A percentile compares a stretch with the other conserved stretches of the same genome.
phyloP scores from a whole-genome alignment of 2,888 invertebrate species.

The Notodonta ziczac region DNA sequence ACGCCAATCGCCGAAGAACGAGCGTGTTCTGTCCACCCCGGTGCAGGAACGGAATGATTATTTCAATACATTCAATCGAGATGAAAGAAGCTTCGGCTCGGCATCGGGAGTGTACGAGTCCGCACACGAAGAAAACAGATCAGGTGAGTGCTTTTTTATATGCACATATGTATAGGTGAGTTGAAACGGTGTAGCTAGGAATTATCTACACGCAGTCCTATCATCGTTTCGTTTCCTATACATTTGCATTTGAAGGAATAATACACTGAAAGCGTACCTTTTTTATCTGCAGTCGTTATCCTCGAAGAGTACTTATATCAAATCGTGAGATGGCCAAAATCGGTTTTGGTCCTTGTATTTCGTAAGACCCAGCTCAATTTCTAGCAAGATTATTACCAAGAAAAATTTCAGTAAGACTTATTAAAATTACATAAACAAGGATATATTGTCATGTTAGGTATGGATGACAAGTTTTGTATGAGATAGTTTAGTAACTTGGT shows the following conservation, averaged over 20 bases:
- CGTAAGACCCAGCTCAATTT: no score
- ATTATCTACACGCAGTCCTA: not conserved
- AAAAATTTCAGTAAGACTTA: no score
- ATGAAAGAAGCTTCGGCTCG: slow-evolving; percentile 40
- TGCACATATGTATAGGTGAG: not conserved
- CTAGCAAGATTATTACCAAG: no score
- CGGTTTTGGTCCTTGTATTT: no score
- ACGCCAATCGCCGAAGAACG: slow-evolving; percentile 41
- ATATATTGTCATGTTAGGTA: no score
- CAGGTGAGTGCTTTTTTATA: slow-evolving; percentile 39
- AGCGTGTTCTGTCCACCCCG: slow-evolving; percentile 44
- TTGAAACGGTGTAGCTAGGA: not conserved
- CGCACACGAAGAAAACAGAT: slow-evolving; percentile 38
- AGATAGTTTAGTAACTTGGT: slow-evolving; percentile 12
- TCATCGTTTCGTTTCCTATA: slow-evolving; percentile 3
- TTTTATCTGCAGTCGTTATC: no score
- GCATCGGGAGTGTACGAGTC: slow-evolving; percentile 39
- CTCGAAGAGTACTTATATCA: no score
- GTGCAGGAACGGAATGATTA: slow-evolving; percentile 45
- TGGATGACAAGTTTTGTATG: not conserved
- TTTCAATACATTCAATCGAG: slow-evolving; percentile 46
- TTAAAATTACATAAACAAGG: no score
- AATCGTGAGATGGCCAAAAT: no score
- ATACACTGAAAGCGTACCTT: not conserved
- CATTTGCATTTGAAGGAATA: not conserved